These are phyloP conservation scores for Chrysochloris asiatica DNA, from an alignment of 2,113 vertebrate genomes.

Conservation along the genomic window DNA sequence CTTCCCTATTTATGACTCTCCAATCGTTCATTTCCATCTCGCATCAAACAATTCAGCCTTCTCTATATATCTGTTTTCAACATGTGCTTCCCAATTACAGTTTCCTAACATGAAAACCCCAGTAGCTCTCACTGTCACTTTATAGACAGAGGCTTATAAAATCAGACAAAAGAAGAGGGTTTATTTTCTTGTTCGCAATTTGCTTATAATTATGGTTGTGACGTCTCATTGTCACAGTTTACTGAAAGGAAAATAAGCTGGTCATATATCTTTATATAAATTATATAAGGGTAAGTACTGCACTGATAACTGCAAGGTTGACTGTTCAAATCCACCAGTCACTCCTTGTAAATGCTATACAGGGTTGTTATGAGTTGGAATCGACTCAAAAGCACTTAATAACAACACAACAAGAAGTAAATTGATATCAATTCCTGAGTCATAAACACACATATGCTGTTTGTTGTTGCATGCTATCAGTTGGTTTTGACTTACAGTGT, in stretches of 20 bases:
- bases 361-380: too few species aligned
- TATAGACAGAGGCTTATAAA: conserved; percentile 3
- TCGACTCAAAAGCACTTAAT: too few species aligned
- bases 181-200: conserved; percentile 19
- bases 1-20: not conserved
- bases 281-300: too few species aligned
- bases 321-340: too few species aligned
- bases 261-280: not conserved
- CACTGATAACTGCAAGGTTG: too few species aligned
- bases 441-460: too few species aligned
- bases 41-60: conserved; percentile 40
- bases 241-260: not conserved
- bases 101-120: conserved; percentile 8
- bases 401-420: too few species aligned
- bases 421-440: too few species aligned
- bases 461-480: too few species aligned
- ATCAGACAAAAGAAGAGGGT: not conserved
- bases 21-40: not conserved
- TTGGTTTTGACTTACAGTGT: too few species aligned
- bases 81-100: not conserved
- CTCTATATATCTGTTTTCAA: not conserved
- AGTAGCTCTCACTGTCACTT: conserved; percentile 19
- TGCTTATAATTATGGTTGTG: not conserved
- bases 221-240: not conserved
- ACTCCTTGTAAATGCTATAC: too few species aligned